phyloP scores from a whole-genome alignment of 1,140 invertebrate genomes.

The Chrysoperla carnea region DNA sequence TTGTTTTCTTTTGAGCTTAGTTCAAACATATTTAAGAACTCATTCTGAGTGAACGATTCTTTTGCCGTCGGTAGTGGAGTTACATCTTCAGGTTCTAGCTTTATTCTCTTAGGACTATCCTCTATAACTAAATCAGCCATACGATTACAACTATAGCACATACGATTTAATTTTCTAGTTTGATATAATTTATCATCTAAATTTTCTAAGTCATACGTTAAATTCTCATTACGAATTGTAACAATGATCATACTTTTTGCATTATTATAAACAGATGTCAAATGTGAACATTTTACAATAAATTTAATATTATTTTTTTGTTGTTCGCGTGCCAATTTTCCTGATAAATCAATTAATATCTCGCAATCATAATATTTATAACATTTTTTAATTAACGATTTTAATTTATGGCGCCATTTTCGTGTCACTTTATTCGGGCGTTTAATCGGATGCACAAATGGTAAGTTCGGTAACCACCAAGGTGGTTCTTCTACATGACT shows the following conservation, averaged over 20 bases:
- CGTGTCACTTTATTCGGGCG: neutral
- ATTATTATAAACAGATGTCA: neutral
- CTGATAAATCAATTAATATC: neutral
- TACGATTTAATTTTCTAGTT: too few relatives aligned
- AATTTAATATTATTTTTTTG: neutral
- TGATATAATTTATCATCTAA: too few relatives aligned
- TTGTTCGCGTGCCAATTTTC: neutral
- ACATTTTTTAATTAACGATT: neutral
- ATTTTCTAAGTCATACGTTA: neutral
- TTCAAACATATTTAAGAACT: conserved; percentile 7
- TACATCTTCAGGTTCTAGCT: too few relatives aligned
- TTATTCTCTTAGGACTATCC: too few relatives aligned
- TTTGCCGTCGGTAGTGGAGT: neutral
- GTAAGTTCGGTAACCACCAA: neutral
- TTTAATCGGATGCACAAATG: neutral
- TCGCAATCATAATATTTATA: neutral
- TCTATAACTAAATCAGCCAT: too few relatives aligned
- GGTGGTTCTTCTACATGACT: neutral
- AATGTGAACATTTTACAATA: too few relatives aligned
- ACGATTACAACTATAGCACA: too few relatives aligned
- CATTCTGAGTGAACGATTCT: conserved; percentile 4
- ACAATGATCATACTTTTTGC: neutral
- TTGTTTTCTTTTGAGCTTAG: conserved; percentile 2
- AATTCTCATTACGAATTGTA: neutral
- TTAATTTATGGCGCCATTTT: neutral